Evolutionary conservation across 2,888 invertebrate genomes (phyloP), one percentile per base, ranked within the genome.

Genomic region (Stenoptilia bipunctidactyla): DNA sequence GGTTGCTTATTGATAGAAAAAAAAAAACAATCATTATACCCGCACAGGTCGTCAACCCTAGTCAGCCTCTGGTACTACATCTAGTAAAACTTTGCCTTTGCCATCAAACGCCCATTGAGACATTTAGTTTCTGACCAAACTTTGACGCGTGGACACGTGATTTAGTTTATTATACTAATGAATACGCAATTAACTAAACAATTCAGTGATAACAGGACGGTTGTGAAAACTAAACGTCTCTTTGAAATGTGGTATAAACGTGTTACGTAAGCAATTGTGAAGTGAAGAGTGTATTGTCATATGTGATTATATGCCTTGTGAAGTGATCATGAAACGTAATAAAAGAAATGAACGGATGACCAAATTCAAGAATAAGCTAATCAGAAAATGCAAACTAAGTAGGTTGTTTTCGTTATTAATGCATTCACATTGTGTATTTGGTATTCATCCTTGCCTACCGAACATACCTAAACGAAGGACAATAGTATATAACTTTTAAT

Each of bases 321-420:
- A 58, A 58, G 55, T 55, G 55, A 66, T 58, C 41, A 65, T 69
- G 73, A 80, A 72, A 50, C 71, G 69, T 42, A 50, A 64, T 41
- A 77, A 67, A 60, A 77, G 68, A 48, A 52, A 56, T 48, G 69
- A 73, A 58, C 77, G 69, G 69, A 68, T 75, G 46, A 61, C 58
- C 46, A 82, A 80, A 67, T 59, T 73, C 51, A 80, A 76, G 62
- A 65, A 69, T 61, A 80, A 74, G 52, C 52, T 79, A 61, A 76
- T 72, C 58, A 79, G 67, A 58, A 79, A 69, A 56, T 64, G 66
- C 50, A 79, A 67, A 58, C 50, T 63, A 61, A 65, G 80, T 82
- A 69, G 62, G 70, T 70, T 63, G 58, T 20, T 27, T 13, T 8
- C 4, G 15, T 13, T 30, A 8, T 30, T 8, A 8, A n/a, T n/a